A percentile compares a stretch with the other conserved stretches of the same genome.
Conservation (phyloP, 2,113 vertebrate genomes). For the Orycteropus afer region DNA sequence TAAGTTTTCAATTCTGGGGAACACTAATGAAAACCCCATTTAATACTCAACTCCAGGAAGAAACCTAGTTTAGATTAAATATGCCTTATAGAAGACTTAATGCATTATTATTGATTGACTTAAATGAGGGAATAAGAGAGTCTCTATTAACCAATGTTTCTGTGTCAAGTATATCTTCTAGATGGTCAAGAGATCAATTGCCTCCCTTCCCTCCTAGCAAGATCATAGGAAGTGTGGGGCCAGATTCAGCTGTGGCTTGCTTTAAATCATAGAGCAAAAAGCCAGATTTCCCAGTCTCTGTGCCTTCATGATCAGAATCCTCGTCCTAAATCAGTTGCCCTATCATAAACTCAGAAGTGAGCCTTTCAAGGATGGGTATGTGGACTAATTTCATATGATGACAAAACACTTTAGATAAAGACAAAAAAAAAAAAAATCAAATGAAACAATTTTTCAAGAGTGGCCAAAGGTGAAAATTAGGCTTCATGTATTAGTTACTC, state of each 20-base stretch:
- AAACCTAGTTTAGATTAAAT: not conserved
- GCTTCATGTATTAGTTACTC: not conserved
- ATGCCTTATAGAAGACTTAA: not conserved
- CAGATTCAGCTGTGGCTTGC: not conserved
- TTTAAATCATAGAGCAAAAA: not conserved
- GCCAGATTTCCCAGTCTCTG: not conserved
- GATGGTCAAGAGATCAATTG: not conserved
- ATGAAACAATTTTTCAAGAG: not conserved
- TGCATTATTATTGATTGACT: not conserved
- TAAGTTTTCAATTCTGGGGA: conserved; percentile 49
- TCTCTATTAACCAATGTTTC: not conserved
- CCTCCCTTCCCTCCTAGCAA: not conserved
- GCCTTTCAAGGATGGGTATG: not conserved
- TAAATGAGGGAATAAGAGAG: not conserved
- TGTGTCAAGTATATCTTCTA: not conserved
- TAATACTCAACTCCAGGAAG: not conserved
- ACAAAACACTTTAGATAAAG: not conserved
- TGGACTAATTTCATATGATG: not conserved
- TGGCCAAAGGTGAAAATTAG: not conserved
- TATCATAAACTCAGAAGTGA: not conserved
- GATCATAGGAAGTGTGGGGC: not conserved
- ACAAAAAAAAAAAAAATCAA: not conserved
- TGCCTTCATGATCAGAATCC: not conserved
- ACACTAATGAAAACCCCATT: conserved; percentile 49
- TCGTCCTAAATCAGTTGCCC: not conserved